These are phyloP conservation scores for Spatulosminthurus flaviceps DNA, from an alignment of 2,888 invertebrate species.

Conservation along the genomic window DNA sequence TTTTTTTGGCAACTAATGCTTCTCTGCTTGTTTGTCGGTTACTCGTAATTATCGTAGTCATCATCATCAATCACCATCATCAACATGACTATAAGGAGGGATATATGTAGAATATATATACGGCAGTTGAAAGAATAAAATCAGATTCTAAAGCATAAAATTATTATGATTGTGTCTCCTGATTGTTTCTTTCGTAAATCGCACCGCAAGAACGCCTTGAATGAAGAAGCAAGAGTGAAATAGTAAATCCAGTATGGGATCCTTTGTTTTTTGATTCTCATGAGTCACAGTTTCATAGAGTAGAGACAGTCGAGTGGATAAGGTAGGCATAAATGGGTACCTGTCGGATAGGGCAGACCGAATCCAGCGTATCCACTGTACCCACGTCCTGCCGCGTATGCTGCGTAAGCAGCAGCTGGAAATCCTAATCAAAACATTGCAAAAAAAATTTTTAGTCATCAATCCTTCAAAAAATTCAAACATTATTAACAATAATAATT, in stretches of 20 bases:
- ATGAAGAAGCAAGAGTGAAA: conserved; percentile 44
- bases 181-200: conserved; percentile 31
- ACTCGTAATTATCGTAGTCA: no score
- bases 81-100: background rate
- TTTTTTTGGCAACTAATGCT: no score
- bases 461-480: background rate
- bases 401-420: conserved; percentile 93
- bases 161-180: conserved; percentile 38
- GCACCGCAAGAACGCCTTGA: conserved; percentile 40
- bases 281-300: conserved; percentile 64
- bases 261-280: conserved; percentile 31
- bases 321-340: conserved; percentile 76
- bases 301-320: conserved; percentile 64
- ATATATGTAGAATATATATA: conserved; percentile 9
- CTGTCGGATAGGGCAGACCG: conserved; percentile 97
- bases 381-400: conserved; percentile 95
- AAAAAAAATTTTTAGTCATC: conserved; percentile 43
- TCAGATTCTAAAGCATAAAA: conserved; percentile 24
- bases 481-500: no score
- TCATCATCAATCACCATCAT: no score
- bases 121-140: conserved; percentile 22
- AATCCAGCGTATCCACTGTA: conserved; percentile 98
- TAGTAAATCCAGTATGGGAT: conserved; percentile 25
- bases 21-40: no score
- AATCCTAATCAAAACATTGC: conserved; percentile 75